Conservation (phyloP, 2,888 invertebrate genomes). For the Diarsia rubi region DNA sequence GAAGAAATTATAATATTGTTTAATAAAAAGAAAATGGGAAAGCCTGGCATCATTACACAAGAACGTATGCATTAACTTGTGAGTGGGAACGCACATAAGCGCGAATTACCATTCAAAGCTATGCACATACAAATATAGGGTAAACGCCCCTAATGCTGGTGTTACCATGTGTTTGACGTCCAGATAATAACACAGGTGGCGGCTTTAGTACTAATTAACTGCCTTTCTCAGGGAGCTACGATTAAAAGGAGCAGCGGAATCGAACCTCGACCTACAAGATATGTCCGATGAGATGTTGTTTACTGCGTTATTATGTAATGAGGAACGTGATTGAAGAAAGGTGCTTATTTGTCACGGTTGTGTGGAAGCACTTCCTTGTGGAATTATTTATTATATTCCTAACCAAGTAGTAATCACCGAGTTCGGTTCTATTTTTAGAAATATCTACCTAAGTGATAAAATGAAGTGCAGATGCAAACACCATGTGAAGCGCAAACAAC, state of each 20-base stretch:
- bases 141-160: constrained; percentile 79
- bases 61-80: constrained; percentile 65
- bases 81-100: constrained; percentile 73
- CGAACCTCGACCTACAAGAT: constrained; percentile 72
- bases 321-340: constrained; percentile 59
- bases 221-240: constrained; percentile 79
- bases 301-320: constrained; percentile 68
- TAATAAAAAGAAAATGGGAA: constrained; percentile 57
- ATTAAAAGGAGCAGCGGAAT: constrained; percentile 81
- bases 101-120: constrained; percentile 78
- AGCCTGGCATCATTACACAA: constrained; percentile 62
- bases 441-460: constrained; percentile 16
- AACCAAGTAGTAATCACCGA: neutral
- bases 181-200: constrained; percentile 80
- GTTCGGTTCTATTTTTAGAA: neutral
- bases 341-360: constrained; percentile 73
- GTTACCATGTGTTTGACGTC: constrained; percentile 77
- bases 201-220: constrained; percentile 77
- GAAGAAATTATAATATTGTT: constrained; percentile 38
- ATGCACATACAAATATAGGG: constrained; percentile 78
- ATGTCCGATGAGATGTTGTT: constrained; percentile 66
- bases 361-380: constrained; percentile 59
- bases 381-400: constrained; percentile 14
- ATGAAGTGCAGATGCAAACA: constrained; percentile 27
- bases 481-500: constrained; percentile 25